These are phyloP conservation scores for Fregata magnificens DNA, from an alignment of 2,113 vertebrate genomes.

Conservation along the genomic window DNA sequence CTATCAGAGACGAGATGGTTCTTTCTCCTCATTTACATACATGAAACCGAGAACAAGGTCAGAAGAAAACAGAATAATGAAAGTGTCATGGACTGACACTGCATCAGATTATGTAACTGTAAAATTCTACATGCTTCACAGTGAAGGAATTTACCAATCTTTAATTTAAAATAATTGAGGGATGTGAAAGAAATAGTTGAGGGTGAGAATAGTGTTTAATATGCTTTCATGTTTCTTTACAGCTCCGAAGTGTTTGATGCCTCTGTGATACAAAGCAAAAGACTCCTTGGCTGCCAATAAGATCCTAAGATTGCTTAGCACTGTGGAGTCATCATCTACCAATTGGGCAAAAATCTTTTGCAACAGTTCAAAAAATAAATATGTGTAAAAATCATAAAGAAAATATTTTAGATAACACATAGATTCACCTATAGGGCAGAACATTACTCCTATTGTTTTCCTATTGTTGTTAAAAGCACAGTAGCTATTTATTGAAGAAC, in stretches of 20 bases:
- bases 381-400: background rate
- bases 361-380: background rate
- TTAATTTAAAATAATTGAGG: constrained; percentile 12
- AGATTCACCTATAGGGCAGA: background rate
- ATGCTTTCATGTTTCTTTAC: background rate
- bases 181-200: background rate
- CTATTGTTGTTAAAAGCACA: background rate
- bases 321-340: background rate
- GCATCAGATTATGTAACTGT: background rate
- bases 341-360: background rate
- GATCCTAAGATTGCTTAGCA: background rate
- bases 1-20: background rate
- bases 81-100: background rate
- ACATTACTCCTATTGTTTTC: background rate
- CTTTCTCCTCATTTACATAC: background rate
- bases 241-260: background rate
- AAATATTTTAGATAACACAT: background rate
- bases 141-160: background rate
- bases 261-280: background rate
- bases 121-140: constrained; percentile 14
- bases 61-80: background rate
- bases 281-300: background rate
- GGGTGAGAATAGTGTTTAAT: background rate
- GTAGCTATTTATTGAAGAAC: background rate
- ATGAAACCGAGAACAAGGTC: background rate